phyloP scores from a whole-genome alignment of 2,888 invertebrate species.

The Nematopogon swammerdamellus region DNA sequence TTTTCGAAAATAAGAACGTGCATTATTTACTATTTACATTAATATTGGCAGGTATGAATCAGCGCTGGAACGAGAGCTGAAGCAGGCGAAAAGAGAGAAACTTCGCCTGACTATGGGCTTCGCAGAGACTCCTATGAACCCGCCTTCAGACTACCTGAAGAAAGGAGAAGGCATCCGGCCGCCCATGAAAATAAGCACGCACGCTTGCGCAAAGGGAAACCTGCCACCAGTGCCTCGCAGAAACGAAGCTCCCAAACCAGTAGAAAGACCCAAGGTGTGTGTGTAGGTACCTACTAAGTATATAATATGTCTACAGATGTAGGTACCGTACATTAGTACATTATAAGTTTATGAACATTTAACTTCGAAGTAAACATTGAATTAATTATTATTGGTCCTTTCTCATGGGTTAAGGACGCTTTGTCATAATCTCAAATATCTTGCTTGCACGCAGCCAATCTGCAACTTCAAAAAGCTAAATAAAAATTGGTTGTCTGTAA shows the following conservation, averaged over 20 bases:
- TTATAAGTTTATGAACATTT: no score
- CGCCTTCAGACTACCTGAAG: conserved; percentile 60
- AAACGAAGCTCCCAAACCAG: background rate
- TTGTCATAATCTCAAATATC: no score
- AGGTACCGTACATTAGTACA: no score
- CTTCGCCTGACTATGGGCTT: conserved; percentile 64
- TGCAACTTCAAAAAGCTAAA: no score
- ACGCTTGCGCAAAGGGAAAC: conserved; percentile 32
- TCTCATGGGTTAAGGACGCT: no score
- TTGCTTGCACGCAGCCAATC: no score
- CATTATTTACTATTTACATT: background rate
- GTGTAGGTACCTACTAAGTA: background rate
- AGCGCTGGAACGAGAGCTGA: conserved; percentile 42
- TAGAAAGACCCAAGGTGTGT: conserved; percentile 25
- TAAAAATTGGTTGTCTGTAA: no score
- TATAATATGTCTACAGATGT: conserved; percentile 3
- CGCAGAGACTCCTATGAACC: conserved; percentile 56
- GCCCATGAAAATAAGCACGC: conserved; percentile 33
- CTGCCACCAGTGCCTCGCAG: conserved; percentile 42
- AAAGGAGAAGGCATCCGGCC: conserved; percentile 56
- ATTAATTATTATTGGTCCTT: no score
- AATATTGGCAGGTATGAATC: conserved; percentile 41
- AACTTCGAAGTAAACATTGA: no score
- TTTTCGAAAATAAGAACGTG: background rate
- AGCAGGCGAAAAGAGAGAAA: conserved; percentile 37